phyloP scores from a whole-genome alignment of 2,113 vertebrate species.

The Dipodomys stephensi region DNA sequence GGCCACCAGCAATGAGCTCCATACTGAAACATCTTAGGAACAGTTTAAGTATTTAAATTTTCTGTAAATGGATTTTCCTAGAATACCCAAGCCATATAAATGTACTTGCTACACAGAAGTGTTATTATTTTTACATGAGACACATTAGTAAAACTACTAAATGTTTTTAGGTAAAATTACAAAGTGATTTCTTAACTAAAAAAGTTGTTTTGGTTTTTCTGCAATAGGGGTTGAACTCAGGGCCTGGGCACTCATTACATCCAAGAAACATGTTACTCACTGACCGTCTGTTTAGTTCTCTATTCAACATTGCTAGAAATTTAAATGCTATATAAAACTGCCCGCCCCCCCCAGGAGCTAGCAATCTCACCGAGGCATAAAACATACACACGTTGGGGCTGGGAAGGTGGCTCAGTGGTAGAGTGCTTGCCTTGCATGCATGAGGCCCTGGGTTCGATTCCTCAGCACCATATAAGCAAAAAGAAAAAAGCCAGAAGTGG shows the following conservation, averaged over 20 bases:
- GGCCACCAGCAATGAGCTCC: slow-evolving; percentile 32
- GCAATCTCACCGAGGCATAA: not conserved
- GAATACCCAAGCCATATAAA: slow-evolving; percentile 35
- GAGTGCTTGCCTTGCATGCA: too few species aligned
- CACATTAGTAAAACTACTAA: not conserved
- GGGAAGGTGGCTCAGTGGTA: too few species aligned
- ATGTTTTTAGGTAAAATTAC: slow-evolving; percentile 1
- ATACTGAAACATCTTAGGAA: slow-evolving; percentile 44
- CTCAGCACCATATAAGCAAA: too few species aligned
- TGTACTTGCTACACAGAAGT: slow-evolving; percentile 36
- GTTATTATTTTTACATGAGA: slow-evolving; percentile 41
- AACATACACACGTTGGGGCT: not conserved
- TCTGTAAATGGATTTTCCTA: not conserved
- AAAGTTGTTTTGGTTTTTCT: too few species aligned
- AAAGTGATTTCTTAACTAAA: not conserved
- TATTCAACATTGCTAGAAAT: slow-evolving; percentile 13
- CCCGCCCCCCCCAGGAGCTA: not conserved
- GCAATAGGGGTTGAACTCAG: too few species aligned
- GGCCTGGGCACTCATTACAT: not conserved
- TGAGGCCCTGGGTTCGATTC: too few species aligned
- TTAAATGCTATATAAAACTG: not conserved
- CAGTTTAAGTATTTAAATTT: slow-evolving; percentile 26
- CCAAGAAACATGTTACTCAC: not conserved
- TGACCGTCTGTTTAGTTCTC: not conserved
- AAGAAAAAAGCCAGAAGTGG: too few species aligned